Evolutionary conservation across 2,797 vertebrate genomes (phyloP), one percentile per base, ranked within the genome.

Genomic region (Diplodus sargus): DNA sequence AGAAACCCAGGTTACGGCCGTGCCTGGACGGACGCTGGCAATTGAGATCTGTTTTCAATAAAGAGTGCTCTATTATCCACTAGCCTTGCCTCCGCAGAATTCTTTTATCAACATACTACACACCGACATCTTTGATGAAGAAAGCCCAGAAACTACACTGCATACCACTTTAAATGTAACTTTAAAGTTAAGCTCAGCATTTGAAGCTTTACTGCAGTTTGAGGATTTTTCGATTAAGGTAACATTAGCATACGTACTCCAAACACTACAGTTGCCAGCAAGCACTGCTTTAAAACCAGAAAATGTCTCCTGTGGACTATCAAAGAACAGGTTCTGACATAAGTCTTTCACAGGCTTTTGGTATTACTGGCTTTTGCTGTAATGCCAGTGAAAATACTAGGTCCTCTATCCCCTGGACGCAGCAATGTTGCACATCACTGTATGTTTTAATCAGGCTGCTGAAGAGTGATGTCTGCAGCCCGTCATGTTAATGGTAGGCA

Each of bases 371-470:
- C 47, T 59, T 81, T 69, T 42, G 20, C 48, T 57, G 2, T n/a
- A 16, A 28, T 20, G 25, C 15, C 10, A 5, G 51, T 23, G 15
- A 14, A 4, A 45, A 64, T 17, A 13, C 22, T 65, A 56, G 66
- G 74, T 66, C 59, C 28, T 18, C 14, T 48, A 58, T 76, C 71
- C 45, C 28, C 61, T 47, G 45, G n/a, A 52, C 75, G 30, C 23
- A 56, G 86, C 82, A 82, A 89, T 86, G 84, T 62, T 63, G 48
- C 72, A 76, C 52, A 79, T 89, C 85, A 87, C 84, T 76, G 81
- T 87, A 85, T 83, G 82, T 88, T 90, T 91, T 89, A 92, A 91
- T 91, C 82, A 87, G 84, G 43, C 65, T n/a, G 25, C 59, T 57
- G 22, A 78, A 85, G 83, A 91, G 78, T 83, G 85, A 90, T 87